Base-by-base conservation (phyloP, 1,140 invertebrate species). In the Sitobion miscanthi region DNA sequence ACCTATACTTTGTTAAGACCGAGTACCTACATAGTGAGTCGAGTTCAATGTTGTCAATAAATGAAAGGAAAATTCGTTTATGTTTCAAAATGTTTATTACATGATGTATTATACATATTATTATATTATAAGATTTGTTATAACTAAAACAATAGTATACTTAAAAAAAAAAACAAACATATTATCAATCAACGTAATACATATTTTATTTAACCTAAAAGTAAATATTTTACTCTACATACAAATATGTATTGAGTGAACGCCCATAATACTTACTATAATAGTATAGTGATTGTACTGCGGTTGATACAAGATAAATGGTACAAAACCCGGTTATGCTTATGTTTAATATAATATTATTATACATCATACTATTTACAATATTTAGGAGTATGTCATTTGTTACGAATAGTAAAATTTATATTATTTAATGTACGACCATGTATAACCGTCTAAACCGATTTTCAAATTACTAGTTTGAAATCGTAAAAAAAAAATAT, bases 371-470 rank as follows among this genome's bases (percentile, higher is more conserved):
- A 77, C 30, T 77, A 77, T 77, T 77, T 77, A 77, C 62, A 77
- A 17, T 77, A 77, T 77, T 69, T 17, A 77, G 62, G 62, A 77
- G n/a, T 77, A 77, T 69, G 14, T 17, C 30, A 77, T 77, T 77
- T 77, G 30, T 77, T 77, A 77, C n/a, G 62, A 77, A n/a, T 77
- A 77, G 62, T 77, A n/a, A 5, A 77, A n/a, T 77, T 77, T 17
- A 77, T 3, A 77, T 77, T 77, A 77, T 77, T 77, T 77, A 77
- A n/a, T 77, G n/a, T 77, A n/a, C 62, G 62, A 77, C 62, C 62
- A n/a, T 77, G 62, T 77, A 77, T 77, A n/a, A 77, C 62, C 62
- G 62, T 77, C 62, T 77, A 77, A n/a, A 77, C 62, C 62, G 62
- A 77, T 77, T 77, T 77, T 77, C 5, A 77, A 77, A 77, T 77